Percentiles rank a stretch among this genome's conserved stretches.
Conservation (phyloP, 2,113 vertebrate species). For the Boulengeromyrus knoepffleri region DNA sequence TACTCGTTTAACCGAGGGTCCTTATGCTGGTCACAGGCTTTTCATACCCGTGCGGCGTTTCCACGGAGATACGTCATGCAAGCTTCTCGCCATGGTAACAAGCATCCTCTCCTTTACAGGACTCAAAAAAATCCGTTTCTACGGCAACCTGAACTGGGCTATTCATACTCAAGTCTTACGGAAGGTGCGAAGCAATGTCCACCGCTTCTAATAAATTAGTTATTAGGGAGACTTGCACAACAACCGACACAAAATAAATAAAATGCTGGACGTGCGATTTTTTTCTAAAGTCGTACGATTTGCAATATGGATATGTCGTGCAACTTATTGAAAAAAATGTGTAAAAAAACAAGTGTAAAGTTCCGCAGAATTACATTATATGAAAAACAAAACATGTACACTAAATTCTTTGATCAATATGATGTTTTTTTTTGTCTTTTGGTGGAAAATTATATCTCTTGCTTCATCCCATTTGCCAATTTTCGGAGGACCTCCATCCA, state of each 20-base stretch:
- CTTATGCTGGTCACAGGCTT: conserved; percentile 16
- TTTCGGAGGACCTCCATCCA: conserved; percentile 4
- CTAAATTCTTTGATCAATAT: neutral
- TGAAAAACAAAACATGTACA: neutral
- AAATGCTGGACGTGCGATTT: neutral
- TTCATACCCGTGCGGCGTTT: conserved; percentile 35
- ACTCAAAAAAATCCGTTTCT: conserved; percentile 46
- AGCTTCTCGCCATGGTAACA: conserved; percentile 53
- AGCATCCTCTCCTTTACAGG: conserved; percentile 33
- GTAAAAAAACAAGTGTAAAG: neutral
- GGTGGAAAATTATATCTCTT: neutral
- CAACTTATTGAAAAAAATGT: neutral
- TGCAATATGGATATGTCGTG: neutral
- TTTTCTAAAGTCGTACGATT: conserved; percentile 6
- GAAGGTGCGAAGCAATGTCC: conserved; percentile 19
- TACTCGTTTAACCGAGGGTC: conserved; percentile 40
- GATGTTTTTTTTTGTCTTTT: neutral
- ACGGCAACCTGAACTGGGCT: conserved; percentile 48
- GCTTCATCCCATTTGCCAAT: too few relatives aligned
- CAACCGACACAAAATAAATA: neutral
- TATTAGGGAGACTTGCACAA: neutral
- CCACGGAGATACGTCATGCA: conserved; percentile 40
- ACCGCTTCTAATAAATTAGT: neutral
- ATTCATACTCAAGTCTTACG: conserved; percentile 23
- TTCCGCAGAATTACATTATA: neutral